Evolutionary conservation across 2,888 invertebrate species (phyloP), one percentile per base, ranked within the genome.

Genomic region (Orthosia gothica): DNA sequence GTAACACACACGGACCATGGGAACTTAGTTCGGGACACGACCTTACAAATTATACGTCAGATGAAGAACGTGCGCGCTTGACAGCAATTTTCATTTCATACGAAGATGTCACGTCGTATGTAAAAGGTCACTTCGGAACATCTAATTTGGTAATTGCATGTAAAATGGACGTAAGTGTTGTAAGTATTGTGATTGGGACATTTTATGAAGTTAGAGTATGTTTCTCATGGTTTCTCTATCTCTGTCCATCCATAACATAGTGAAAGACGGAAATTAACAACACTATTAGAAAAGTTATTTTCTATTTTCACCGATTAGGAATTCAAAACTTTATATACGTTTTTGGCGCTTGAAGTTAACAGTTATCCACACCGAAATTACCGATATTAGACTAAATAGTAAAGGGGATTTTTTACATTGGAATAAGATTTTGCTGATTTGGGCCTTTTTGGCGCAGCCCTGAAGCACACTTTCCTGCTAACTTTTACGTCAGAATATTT

Each of bases 31-130:
- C 83, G 87, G 86, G 90, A 87, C 82, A 91, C 90, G 90, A 81
- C 88, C 89, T 86, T 76, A 85, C 85, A 87, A 87, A 94, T 94
- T 94, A 94, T 91, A 94, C 91, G 94, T 74, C 94, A 93, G 94
- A 91, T 81, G 87, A 76, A 71, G 89, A 87, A 93, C 94, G 94
- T 94, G 93, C 85, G 59, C 69, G 86, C 86, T 86, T 89, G 89
- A 89, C 89, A 88, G 83, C 82, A 86, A 88, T 88, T 85, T 85
- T 81, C 85, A 83, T 89, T 87, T 87, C 87, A 85, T 84, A 84
- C 79, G 81, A 70, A 84, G 79, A 83, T 77, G 83, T 81, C 86
- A 89, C 85, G 90, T 89, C 84, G 81, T 83, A 81, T 76, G 73
- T 85, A 73, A 89, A 86, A 91, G 91, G 91, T 91, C 90, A 90